Evolutionary conservation across 2,888 invertebrate species (phyloP), one percentile per base, ranked within the genome.

Genomic region (Archips crataeganus): DNA sequence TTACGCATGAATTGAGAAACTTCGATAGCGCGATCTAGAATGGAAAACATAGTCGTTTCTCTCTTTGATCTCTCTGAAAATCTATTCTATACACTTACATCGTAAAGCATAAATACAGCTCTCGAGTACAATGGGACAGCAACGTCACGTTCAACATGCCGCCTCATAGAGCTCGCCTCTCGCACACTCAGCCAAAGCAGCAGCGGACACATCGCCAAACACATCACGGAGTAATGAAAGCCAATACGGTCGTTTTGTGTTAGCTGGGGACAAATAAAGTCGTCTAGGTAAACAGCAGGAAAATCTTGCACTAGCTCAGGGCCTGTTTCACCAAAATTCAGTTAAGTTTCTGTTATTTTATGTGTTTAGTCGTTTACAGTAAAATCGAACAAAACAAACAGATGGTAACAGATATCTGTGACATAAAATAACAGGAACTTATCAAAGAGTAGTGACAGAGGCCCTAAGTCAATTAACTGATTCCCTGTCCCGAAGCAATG

Each of bases 221-320:
- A 97, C 95, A 98, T 96, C 76, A 97, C 96, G 36, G 97, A 95
- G 87, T 98, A 98, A 87, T 98, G 98, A 87, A 97, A 98, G n/a
- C 98, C 98, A 74, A 98, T 88, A 73, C 98, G 95, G 86, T 97
- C 97, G 87, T 97, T 97, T 80, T 97, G 95, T 57, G 95, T 95
- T 66, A 97, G 85, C 91, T 97, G 96, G 2, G 76, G 78, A 67
- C 70, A 57, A 3, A 68, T 47, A n/a, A 23, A 34, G 23, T 51
- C 42, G 23, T 45, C 62, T 42, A 42, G 4, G 62, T 62, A 42
- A 62, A 45, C 13, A 0, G 2, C 60, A 10, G 1, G 4, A 5
- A 60, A 34, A 34, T 11, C 2, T 9, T 11, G 4, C 57, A 5
- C 13, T 57, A 9, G 57, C 57, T 34, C 6, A 23, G 6, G 23